phyloP scores from a whole-genome alignment of 2,888 invertebrate species.

The Orchestes rusci region DNA sequence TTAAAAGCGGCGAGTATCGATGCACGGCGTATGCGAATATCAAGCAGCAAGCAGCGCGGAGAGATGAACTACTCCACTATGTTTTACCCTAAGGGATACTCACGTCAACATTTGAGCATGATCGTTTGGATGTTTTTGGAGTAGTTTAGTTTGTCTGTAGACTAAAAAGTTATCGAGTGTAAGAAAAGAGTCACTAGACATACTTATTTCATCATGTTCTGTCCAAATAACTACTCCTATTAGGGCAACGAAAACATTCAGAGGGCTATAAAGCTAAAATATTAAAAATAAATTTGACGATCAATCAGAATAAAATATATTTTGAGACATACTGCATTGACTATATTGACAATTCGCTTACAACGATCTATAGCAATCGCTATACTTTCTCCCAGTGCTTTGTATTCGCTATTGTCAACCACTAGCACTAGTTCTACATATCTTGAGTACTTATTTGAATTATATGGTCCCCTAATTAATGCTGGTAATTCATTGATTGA shows the following conservation, averaged over 20 bases:
- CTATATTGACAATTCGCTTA: constrained; percentile 91
- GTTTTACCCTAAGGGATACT: too few relatives aligned
- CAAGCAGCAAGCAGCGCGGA: too few relatives aligned
- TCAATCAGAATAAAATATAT: background rate
- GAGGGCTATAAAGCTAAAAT: constrained; percentile 81
- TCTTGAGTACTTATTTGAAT: constrained; percentile 75
- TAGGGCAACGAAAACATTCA: constrained; percentile 92
- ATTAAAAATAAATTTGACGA: constrained; percentile 43
- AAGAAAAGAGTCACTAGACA: constrained; percentile 76
- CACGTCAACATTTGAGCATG: constrained; percentile 94
- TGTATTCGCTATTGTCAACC: constrained; percentile 79
- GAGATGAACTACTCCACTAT: too few relatives aligned
- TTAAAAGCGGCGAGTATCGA: too few relatives aligned
- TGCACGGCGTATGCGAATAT: too few relatives aligned
- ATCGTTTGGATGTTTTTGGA: constrained; percentile 84
- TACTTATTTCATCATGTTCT: constrained; percentile 74
- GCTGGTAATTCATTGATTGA: constrained; percentile 48
- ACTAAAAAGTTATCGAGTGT: constrained; percentile 87
- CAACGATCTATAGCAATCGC: constrained; percentile 72
- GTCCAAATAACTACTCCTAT: constrained; percentile 98
- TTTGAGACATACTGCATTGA: constrained; percentile 74
- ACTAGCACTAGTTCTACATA: constrained; percentile 88
- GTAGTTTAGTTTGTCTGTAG: constrained; percentile 74
- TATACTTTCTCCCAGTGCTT: constrained; percentile 67
- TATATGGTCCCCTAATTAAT: constrained; percentile 72